Evolutionary conservation across 2,888 invertebrate species (phyloP).

Genomic region (Andricus quercusramuli): DNA sequence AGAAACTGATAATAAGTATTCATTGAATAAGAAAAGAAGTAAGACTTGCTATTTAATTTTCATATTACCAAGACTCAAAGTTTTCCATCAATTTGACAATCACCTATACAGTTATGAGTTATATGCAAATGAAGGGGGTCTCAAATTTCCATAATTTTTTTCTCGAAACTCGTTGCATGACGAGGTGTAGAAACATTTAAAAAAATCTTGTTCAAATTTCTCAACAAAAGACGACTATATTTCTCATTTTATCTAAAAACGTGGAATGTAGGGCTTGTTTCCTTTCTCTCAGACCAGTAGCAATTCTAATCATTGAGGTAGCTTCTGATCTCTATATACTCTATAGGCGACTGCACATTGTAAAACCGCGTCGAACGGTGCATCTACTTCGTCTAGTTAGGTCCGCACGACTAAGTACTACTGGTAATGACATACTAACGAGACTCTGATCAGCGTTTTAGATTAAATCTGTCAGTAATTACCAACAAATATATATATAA

Average conservation of each 20-base stretch:
- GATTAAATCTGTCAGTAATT: neutral
- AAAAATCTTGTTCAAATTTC: too few relatives aligned
- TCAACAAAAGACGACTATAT: too few relatives aligned
- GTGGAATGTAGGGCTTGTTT: neutral
- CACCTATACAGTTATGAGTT: too few relatives aligned
- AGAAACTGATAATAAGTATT: too few relatives aligned
- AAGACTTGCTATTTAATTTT: too few relatives aligned
- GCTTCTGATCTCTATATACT: neutral
- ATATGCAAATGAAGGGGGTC: too few relatives aligned
- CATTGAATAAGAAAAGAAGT: too few relatives aligned
- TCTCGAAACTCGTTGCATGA: too few relatives aligned
- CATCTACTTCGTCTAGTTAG: conserved; percentile 6
- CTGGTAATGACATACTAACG: conserved; percentile 4
- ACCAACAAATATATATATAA: neutral
- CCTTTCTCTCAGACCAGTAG: neutral
- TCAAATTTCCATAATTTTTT: too few relatives aligned
- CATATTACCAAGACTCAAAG: too few relatives aligned
- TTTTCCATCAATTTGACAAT: too few relatives aligned
- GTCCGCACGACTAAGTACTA: neutral
- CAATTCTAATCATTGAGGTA: neutral
- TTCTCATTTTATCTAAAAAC: neutral
- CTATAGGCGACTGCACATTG: neutral
- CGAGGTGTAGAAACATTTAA: too few relatives aligned
- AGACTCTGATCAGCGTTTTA: neutral
- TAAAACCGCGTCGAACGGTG: conserved; percentile 1